Base-by-base conservation (phyloP, 2,888 invertebrate genomes). In the Operophtera brumata region DNA sequence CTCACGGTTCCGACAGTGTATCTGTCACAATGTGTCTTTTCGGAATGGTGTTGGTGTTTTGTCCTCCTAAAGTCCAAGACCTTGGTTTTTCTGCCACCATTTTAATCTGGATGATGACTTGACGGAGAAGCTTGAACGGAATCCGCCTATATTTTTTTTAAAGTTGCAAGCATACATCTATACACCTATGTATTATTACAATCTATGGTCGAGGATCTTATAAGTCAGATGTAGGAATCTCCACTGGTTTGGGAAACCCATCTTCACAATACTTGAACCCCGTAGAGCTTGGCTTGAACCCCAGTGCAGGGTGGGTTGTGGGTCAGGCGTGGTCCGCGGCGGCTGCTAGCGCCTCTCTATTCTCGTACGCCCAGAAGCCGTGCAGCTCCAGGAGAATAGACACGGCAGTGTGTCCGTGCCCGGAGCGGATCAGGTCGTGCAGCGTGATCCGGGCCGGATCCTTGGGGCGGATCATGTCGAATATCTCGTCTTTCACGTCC, bases 361-460 rank as follows among this genome's bases (percentile, higher is more conserved):
- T 97, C 90, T 99, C 99, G 77, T 99, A 97, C 0, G 96, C 96
- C 97, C 97, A 97, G 91, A 99, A 99, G 45, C 98, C 97, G 82
- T 98, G 97, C 70, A 98, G 93, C 86, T 99, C 99, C 65, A 97
- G 95, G 54, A 99, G 90, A 78, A 99, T 97, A 71, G 96, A 97
- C 35, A 98, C 94, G 56, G 98, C 96, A 0, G 97, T 97, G 72
- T 97, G 97, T 0, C 97, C 98, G 83, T 97, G 97, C 0, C 97
- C 97, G 84, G 97, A 96, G 69, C 72, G 90, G 43, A 97, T 91
- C 48, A 99, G 91, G 89, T 99, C 98, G 67, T 72, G 93, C 2
- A 98, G 86, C 0, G 97, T 97, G 64, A 99, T 97, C 77, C 93
- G 93, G 8, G 93, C 91, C 0, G 96, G 95, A 81, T 98, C 93